phyloP scores from a whole-genome alignment of 1,140 invertebrate genomes.

The Megathymus violae region DNA sequence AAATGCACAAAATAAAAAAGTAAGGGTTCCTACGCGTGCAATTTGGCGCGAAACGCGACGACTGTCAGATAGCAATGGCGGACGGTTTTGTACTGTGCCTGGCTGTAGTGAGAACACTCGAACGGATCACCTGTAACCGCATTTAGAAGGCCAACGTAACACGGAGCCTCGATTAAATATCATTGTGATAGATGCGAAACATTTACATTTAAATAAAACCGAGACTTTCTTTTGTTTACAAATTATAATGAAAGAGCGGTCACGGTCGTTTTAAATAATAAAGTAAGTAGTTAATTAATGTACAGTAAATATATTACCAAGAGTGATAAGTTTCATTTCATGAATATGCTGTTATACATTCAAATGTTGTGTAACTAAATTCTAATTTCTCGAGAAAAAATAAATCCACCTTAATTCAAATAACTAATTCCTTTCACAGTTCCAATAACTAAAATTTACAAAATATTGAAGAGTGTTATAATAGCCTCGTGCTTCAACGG shows the following conservation, averaged over 20 bases:
- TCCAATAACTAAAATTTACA: too few relatives aligned
- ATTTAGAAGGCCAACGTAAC: conserved; percentile 9
- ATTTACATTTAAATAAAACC: conserved; percentile 9
- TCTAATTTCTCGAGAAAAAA: too few relatives aligned
- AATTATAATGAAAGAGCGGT: not conserved
- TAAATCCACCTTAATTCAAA: too few relatives aligned
- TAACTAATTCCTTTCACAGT: too few relatives aligned
- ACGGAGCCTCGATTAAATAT: conserved; percentile 6
- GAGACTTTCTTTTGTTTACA: conserved; percentile 18
- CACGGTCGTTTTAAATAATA: too few relatives aligned
- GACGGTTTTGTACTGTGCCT: conserved; percentile 16
- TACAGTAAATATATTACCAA: too few relatives aligned
- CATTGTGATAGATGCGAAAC: conserved; percentile 4
- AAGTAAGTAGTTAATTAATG: too few relatives aligned
- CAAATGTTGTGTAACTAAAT: too few relatives aligned
- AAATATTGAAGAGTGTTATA: too few relatives aligned
- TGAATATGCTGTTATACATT: too few relatives aligned
- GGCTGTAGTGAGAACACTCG: not conserved
- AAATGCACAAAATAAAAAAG: conserved; percentile 5
- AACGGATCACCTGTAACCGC: conserved; percentile 17
- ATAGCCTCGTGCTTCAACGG: too few relatives aligned
- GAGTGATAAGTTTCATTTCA: too few relatives aligned
- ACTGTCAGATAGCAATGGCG: conserved; percentile 19
- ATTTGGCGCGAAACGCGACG: conserved; percentile 16
- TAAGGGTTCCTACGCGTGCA: not conserved